A percentile compares a stretch with the other conserved stretches of the same genome.
phyloP scores from a whole-genome alignment of 2,113 vertebrate genomes.

The Melierax canorus region DNA sequence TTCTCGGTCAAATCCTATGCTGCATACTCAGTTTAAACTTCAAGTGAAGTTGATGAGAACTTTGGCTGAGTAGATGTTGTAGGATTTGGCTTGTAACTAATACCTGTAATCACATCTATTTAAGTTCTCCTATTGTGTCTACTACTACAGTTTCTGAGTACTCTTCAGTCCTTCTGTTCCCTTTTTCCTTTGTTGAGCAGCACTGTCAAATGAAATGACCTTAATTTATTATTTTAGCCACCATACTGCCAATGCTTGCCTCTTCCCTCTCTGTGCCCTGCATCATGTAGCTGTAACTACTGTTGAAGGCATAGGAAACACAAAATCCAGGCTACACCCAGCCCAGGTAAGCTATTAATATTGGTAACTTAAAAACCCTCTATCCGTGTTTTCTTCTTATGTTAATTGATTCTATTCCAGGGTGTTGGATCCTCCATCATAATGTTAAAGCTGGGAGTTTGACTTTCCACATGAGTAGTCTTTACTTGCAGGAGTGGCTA shows the following conservation, averaged over 20 bases:
- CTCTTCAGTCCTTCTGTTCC: not conserved
- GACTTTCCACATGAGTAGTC: not conserved
- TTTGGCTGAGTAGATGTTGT: not conserved
- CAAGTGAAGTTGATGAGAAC: not conserved
- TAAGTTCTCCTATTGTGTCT: not conserved
- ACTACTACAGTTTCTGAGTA: not conserved
- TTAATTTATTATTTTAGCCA: constrained; percentile 80
- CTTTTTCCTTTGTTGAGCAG: not conserved
- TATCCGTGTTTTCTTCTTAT: not conserved
- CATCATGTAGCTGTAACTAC: constrained; percentile 89
- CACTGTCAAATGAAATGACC: constrained; percentile 4
- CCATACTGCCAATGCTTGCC: constrained; percentile 85
- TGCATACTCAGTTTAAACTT: not conserved
- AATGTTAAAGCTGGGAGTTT: not conserved
- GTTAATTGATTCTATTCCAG: not conserved
- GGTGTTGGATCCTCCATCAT: not conserved
- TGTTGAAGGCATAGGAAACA: constrained; percentile 92
- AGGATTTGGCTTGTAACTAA: not conserved
- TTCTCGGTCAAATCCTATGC: not conserved
- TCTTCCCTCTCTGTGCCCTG: constrained; percentile 88
- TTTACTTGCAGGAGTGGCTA: not conserved
- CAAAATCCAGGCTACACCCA: constrained; percentile 87
- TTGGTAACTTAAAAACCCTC: not conserved
- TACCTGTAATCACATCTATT: not conserved
- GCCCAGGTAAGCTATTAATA: constrained; percentile 77